Conservation (phyloP, 1,140 invertebrate genomes). For the Pseudomyrmex sp. region DNA sequence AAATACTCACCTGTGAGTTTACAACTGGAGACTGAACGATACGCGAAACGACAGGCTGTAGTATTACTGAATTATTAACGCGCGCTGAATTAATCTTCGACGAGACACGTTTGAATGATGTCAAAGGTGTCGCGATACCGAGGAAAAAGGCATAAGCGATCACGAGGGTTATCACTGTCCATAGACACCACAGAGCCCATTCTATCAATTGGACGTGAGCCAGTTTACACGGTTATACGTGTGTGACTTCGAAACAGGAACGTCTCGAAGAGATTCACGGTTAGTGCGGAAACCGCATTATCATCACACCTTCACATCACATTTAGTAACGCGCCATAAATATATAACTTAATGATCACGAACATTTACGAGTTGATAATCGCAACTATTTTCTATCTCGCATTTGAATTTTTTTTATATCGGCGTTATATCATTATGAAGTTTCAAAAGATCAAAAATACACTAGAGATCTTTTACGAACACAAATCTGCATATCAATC, state of each 20-base stretch:
- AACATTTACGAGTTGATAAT: no score
- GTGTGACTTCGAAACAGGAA: not conserved
- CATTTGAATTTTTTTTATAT: no score
- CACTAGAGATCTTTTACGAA: no score
- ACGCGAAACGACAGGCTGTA: slow-evolving; percentile 3
- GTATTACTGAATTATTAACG: slow-evolving; percentile 46
- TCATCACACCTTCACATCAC: no score
- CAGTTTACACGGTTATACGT: slow-evolving; percentile 76
- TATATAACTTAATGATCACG: no score
- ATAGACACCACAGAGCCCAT: slow-evolving; percentile 80
- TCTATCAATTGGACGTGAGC: slow-evolving; percentile 78
- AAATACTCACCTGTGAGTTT: slow-evolving; percentile 66
- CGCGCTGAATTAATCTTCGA: slow-evolving; percentile 44
- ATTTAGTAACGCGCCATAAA: no score
- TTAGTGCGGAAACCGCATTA: not conserved
- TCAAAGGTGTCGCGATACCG: slow-evolving; percentile 77
- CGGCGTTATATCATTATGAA: no score
- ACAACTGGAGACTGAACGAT: slow-evolving; percentile 46
- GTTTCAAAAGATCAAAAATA: no score
- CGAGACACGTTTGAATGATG: slow-evolving; percentile 54
- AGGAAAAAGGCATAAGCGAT: slow-evolving; percentile 80
- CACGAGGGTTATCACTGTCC: slow-evolving; percentile 75
- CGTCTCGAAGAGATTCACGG: not conserved
- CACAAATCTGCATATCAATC: no score
- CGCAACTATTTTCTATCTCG: no score